These are phyloP conservation scores for Nothobranchius furzeri DNA, from an alignment of 2,113 vertebrate species.

Conservation along the genomic window DNA sequence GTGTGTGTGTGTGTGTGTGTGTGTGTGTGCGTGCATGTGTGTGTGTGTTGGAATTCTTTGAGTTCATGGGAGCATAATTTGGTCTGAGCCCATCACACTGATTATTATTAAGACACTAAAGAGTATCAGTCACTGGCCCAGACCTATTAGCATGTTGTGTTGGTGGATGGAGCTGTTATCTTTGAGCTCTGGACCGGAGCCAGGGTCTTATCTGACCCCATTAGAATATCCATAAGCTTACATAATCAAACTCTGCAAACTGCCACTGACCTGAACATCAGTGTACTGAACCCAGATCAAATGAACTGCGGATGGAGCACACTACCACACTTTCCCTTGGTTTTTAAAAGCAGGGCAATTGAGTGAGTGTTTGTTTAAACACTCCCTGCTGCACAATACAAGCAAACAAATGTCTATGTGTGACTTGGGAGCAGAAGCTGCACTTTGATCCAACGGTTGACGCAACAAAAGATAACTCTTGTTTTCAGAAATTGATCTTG, in stretches of 20 bases:
- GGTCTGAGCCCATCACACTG: not conserved
- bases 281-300: constrained; percentile 26
- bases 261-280: constrained; percentile 39
- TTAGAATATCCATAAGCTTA: constrained; percentile 59
- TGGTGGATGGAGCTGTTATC: constrained; percentile 39
- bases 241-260: constrained; percentile 54
- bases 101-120: not conserved
- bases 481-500: constrained; percentile 3
- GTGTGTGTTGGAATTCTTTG: not conserved
- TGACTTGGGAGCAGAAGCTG: constrained; percentile 8
- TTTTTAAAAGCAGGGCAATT: constrained; percentile 17
- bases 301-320: constrained; percentile 7
- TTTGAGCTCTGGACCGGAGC: constrained; percentile 44
- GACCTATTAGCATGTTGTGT: constrained; percentile 15
- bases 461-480: not conserved
- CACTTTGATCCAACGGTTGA: constrained; percentile 10
- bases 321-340: constrained; percentile 15
- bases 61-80: not conserved
- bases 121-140: not conserved
- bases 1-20: not conserved
- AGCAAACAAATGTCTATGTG: not conserved
- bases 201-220: constrained; percentile 62
- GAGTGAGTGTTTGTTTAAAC: constrained; percentile 6
- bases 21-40: not conserved
- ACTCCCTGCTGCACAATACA: not conserved